phyloP scores from a whole-genome alignment of 1,140 invertebrate species.

The Goniozus legneri region DNA sequence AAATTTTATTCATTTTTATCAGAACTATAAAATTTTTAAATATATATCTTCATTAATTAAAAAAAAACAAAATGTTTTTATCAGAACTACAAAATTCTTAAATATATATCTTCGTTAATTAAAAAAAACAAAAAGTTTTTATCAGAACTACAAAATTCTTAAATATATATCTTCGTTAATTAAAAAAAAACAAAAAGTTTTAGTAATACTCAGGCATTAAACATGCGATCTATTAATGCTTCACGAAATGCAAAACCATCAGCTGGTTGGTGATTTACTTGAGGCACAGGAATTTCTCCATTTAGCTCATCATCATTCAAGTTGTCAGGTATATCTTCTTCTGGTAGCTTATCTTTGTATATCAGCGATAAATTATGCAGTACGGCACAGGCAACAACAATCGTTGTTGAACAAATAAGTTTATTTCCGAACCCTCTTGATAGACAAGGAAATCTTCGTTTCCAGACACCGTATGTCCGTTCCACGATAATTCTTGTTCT shows the following conservation, averaged over 20 bases:
- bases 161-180: too few species aligned
- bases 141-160: too few species aligned
- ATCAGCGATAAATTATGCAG: conserved; percentile 24
- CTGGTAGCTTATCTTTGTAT: conserved; percentile 15
- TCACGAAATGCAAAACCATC: conserved; percentile 3
- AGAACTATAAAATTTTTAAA: too few species aligned
- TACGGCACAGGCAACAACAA: conserved; percentile 23
- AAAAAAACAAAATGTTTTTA: too few species aligned
- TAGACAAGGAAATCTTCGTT: conserved; percentile 35
- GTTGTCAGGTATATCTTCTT: conserved; percentile 1
- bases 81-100: too few species aligned
- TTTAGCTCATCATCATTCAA: conserved; percentile 1
- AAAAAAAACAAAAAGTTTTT: too few species aligned
- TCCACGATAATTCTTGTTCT: conserved; percentile 39
- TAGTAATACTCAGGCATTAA: conserved; percentile 1
- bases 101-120: too few species aligned
- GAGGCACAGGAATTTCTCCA: conserved; percentile 11
- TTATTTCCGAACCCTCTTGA: conserved; percentile 20
- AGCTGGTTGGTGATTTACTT: not conserved
- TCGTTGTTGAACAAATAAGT: conserved; percentile 14
- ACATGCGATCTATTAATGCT: too few species aligned
- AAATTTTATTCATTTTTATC: too few species aligned
- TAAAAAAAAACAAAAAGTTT: conserved; percentile 1
- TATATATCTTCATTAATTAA: too few species aligned
- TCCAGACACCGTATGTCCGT: conserved; percentile 38